Conservation (phyloP, 2,113 vertebrate genomes). For the Salvelinus alpinus region DNA sequence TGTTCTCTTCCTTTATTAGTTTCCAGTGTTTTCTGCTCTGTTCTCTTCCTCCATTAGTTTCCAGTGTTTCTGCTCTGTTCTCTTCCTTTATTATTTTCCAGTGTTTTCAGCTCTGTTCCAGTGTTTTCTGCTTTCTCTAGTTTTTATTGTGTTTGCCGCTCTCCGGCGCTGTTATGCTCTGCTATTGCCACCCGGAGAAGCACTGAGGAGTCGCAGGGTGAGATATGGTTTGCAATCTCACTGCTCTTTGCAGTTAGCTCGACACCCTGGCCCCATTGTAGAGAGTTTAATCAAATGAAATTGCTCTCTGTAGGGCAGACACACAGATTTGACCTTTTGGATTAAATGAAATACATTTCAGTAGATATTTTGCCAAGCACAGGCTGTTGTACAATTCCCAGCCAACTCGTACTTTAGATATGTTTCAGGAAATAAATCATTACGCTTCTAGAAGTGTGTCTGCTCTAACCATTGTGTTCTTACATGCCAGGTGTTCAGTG, state of each 20-base stretch:
- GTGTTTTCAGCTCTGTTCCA: not conserved
- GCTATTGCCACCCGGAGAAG: constrained; percentile 43
- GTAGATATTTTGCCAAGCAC: not conserved
- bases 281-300: constrained; percentile 46
- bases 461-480: not conserved
- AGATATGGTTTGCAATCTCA: constrained; percentile 68
- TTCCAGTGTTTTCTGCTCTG: no score
- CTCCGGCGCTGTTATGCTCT: constrained; percentile 68
- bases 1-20: no score
- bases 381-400: no score
- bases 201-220: constrained; percentile 40
- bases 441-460: not conserved
- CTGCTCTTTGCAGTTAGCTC: constrained; percentile 37
- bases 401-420: not conserved
- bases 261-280: constrained; percentile 3
- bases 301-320: constrained; percentile 8
- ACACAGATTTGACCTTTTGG: constrained; percentile 36
- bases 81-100: no score
- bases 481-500: constrained; percentile 83
- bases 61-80: no score
- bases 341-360: no score
- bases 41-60: no score
- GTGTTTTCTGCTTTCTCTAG: constrained; percentile 61
- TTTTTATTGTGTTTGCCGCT: constrained; percentile 61
- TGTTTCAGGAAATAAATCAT: constrained; percentile 1